Conservation (phyloP, 1,140 invertebrate species). For the Oncopodura yosiiana region DNA sequence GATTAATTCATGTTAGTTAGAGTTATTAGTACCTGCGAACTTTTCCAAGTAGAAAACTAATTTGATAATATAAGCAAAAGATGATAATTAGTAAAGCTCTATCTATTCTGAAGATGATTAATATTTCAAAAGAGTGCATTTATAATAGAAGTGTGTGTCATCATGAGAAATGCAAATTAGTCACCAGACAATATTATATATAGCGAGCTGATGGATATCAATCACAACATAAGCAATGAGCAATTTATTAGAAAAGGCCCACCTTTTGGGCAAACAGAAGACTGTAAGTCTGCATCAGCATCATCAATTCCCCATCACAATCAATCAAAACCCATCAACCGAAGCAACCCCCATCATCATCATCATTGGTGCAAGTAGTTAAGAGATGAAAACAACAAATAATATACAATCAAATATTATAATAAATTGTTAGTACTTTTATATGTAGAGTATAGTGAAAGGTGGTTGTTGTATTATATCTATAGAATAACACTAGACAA, state of each 20-base stretch:
- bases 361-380: too few species aligned
- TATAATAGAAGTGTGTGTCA: too few species aligned
- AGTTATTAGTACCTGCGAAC: conserved; percentile 44
- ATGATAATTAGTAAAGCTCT: background rate
- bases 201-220: too few species aligned
- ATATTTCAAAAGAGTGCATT: background rate
- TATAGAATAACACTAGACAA: background rate
- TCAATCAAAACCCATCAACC: conserved; percentile 23
- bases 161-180: too few species aligned
- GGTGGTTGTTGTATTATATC: background rate
- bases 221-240: too few species aligned
- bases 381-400: too few species aligned
- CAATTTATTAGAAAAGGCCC: too few species aligned
- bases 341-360: conserved; percentile 12
- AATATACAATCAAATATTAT: background rate
- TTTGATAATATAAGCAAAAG: background rate
- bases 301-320: background rate
- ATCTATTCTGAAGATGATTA: background rate
- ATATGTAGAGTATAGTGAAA: background rate
- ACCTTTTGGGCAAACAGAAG: conserved; percentile 46
- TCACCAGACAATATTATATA: conserved; percentile 35
- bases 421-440: background rate
- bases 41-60: conserved; percentile 49
- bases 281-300: conserved; percentile 37
- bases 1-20: background rate